These are phyloP conservation scores for Gobio occitaniae DNA, from an alignment of 2,797 vertebrate genomes.

Conservation along the genomic window DNA sequence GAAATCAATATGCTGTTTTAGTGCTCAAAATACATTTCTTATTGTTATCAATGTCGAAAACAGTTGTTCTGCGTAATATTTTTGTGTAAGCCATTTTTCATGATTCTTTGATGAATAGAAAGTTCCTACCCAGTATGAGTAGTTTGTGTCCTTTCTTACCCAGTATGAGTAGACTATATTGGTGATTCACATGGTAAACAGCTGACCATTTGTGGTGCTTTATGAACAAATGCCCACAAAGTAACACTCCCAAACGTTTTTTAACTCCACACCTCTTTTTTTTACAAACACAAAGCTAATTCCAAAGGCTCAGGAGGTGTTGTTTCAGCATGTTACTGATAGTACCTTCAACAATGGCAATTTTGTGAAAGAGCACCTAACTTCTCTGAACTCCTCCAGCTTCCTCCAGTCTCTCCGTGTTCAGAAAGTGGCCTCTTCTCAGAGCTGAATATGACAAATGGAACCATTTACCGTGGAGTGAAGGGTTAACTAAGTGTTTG, in stretches of 20 bases:
- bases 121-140: background rate
- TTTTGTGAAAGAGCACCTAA: slow-evolving; percentile 25
- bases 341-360: slow-evolving; percentile 6
- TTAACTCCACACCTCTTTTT: slow-evolving; percentile 6
- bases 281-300: slow-evolving; percentile 5
- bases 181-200: background rate
- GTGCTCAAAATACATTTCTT: background rate
- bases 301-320: background rate
- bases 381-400: background rate
- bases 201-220: background rate
- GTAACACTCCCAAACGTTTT: background rate
- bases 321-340: slow-evolving; percentile 18
- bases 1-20: background rate
- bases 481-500: slow-evolving; percentile 35
- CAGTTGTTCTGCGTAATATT: background rate
- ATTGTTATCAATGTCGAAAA: background rate
- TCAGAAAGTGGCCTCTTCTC: background rate
- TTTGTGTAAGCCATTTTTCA: background rate
- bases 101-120: background rate
- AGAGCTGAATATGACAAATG: slow-evolving; percentile 24
- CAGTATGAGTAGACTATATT: background rate
- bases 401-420: background rate
- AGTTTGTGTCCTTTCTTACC: too few relatives aligned
- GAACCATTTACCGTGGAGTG: slow-evolving; percentile 8
- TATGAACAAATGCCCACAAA: background rate